phyloP scores from a whole-genome alignment of 2,888 invertebrate genomes.

The Oconnorella tubifera region DNA sequence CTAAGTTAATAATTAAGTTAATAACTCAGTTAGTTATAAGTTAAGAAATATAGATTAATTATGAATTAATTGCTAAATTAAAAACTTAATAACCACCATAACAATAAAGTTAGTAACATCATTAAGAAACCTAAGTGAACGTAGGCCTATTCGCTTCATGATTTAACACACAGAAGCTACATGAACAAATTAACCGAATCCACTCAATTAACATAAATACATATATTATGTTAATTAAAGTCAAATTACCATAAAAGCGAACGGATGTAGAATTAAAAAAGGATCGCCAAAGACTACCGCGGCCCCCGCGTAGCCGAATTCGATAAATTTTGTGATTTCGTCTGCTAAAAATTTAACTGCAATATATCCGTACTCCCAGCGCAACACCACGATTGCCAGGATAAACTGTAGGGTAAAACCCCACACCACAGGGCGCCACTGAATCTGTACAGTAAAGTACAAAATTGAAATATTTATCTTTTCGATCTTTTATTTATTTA shows the following conservation, averaged over 20 bases:
- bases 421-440: conserved; percentile 72
- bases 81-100: too few relatives aligned
- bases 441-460: conserved; percentile 50
- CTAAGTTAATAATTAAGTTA: too few relatives aligned
- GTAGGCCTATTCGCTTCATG: too few relatives aligned
- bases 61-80: too few relatives aligned
- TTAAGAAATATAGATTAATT: too few relatives aligned
- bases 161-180: too few relatives aligned
- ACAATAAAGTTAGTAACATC: too few relatives aligned
- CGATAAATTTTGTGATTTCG: conserved; percentile 72
- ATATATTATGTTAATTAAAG: too few relatives aligned
- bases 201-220: too few relatives aligned
- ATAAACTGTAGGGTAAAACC: conserved; percentile 79
- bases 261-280: conserved; percentile 60
- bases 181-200: too few relatives aligned
- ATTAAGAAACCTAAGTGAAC: too few relatives aligned
- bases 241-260: conserved; percentile 70
- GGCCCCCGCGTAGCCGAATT: conserved; percentile 75
- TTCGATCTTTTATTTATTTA: not conserved
- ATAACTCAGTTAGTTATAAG: too few relatives aligned
- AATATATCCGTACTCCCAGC: conserved; percentile 74
- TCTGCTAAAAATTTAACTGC: conserved; percentile 69
- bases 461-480: not conserved
- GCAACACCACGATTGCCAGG: conserved; percentile 78
- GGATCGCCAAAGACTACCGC: conserved; percentile 74